These are phyloP conservation scores for Hermatobates lingyangjiaoensis DNA, from an alignment of 1,140 invertebrate genomes.

Conservation along the genomic window DNA sequence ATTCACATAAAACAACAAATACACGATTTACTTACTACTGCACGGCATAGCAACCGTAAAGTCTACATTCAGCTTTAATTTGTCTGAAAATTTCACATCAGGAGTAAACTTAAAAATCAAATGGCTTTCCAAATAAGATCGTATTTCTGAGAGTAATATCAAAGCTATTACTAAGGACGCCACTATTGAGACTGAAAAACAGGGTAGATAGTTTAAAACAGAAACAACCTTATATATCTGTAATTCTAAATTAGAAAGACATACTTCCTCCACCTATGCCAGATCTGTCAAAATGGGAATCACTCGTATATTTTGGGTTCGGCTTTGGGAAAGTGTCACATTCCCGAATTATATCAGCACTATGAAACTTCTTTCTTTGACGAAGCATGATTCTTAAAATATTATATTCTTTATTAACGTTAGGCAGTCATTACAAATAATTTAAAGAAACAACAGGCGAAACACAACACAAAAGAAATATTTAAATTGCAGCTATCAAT, in stretches of 20 bases:
- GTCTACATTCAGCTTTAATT: constrained; percentile 81
- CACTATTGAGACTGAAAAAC: constrained; percentile 53
- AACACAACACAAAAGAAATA: too few relatives aligned
- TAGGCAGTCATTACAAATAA: too few relatives aligned
- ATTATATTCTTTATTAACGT: too few relatives aligned
- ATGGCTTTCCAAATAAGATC: constrained; percentile 64
- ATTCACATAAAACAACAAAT: too few relatives aligned
- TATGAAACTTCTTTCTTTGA: constrained; percentile 9
- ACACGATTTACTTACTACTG: constrained; percentile 40
- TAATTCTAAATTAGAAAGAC: background rate
- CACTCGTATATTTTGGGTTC: constrained; percentile 1
- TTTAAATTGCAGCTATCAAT: too few relatives aligned
- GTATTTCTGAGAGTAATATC: constrained; percentile 62
- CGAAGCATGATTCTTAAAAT: too few relatives aligned
- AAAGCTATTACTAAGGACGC: constrained; percentile 57
- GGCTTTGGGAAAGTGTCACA: constrained; percentile 11
- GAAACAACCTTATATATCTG: background rate
- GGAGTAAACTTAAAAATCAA: constrained; percentile 75
- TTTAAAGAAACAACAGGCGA: too few relatives aligned
- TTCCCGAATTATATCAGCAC: constrained; percentile 8
- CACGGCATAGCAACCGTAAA: constrained; percentile 89
- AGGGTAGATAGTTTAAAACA: background rate
- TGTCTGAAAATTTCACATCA: constrained; percentile 72
- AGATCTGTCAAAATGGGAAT: constrained; percentile 9
- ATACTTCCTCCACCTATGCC: constrained; percentile 9